Evolutionary conservation across 1,140 invertebrate genomes (phyloP).

Genomic region (Battus philenor): DNA sequence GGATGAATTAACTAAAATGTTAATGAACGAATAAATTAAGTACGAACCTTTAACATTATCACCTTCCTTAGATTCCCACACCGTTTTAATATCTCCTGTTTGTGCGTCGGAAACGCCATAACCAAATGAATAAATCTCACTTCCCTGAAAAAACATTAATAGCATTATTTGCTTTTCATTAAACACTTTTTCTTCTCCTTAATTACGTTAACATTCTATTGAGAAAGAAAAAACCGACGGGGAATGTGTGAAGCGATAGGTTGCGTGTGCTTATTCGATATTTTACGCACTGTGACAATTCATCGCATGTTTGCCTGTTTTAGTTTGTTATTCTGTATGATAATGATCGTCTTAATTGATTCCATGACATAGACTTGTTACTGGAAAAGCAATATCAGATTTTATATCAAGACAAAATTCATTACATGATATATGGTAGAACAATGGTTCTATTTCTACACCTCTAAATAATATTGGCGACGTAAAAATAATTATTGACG

Average conservation of each 20-base stretch:
- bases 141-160: slow-evolving; percentile 42
- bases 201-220: slow-evolving; percentile 35
- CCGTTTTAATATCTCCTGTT: slow-evolving; percentile 80
- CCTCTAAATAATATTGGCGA: too few species aligned
- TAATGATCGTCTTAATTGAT: slow-evolving; percentile 54
- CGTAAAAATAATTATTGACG: too few species aligned
- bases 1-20: background rate
- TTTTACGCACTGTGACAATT: slow-evolving; percentile 56
- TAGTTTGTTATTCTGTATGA: slow-evolving; percentile 56
- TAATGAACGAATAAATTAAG: background rate
- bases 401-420: too few species aligned
- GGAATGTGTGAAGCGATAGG: slow-evolving; percentile 50
- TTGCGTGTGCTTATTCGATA: slow-evolving; percentile 54
- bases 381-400: too few species aligned
- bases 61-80: slow-evolving; percentile 79
- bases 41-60: slow-evolving; percentile 76
- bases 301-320: slow-evolving; percentile 50
- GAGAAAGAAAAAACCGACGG: slow-evolving; percentile 25
- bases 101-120: slow-evolving; percentile 75
- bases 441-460: too few species aligned
- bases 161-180: slow-evolving; percentile 1
- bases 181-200: slow-evolving; percentile 25
- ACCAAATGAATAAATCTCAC: slow-evolving; percentile 75
- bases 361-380: slow-evolving; percentile 51
- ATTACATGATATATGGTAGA: too few species aligned